Percentiles rank a stretch among this genome's conserved stretches.
Conservation (phyloP, 2,888 invertebrate genomes). For the Ferrisia virgata region DNA sequence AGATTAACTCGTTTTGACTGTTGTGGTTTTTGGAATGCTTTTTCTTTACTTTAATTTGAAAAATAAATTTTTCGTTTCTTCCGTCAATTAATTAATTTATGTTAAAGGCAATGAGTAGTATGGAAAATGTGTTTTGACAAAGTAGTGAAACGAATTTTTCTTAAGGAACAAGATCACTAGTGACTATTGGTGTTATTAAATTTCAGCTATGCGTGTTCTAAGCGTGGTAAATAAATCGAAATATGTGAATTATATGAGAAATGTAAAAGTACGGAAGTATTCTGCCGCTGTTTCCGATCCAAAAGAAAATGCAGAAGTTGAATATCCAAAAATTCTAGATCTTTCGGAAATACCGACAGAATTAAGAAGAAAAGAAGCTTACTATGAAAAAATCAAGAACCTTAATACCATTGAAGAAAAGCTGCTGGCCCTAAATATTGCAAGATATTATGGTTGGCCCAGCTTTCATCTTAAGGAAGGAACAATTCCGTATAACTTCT, state of each 20-base stretch:
- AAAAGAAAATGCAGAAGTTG: neutral
- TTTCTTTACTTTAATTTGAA: no score
- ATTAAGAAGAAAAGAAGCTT: slow-evolving; percentile 6
- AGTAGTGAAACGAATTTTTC: neutral
- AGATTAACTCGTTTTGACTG: no score
- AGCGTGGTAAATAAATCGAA: neutral
- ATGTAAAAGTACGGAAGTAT: neutral
- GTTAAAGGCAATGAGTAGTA: neutral
- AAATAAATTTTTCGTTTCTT: no score
- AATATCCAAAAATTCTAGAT: slow-evolving; percentile 45
- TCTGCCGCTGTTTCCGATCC: neutral
- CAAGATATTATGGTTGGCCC: slow-evolving; percentile 74
- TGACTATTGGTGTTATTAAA: neutral
- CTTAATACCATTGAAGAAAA: slow-evolving; percentile 75
- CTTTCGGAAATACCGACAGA: neutral
- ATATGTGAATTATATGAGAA: neutral
- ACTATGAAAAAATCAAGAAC: slow-evolving; percentile 48
- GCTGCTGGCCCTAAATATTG: slow-evolving; percentile 76
- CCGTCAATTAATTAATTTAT: no score
- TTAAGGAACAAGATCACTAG: neutral
- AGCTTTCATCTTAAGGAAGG: slow-evolving; percentile 63
- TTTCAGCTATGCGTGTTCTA: neutral
- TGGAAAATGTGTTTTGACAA: neutral
- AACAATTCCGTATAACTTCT: slow-evolving; percentile 63
- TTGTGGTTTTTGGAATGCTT: no score